Evolutionary conservation across 2,797 vertebrate species (phyloP), one percentile per base, ranked within the genome.

Genomic region (Corythornis leucogaster): DNA sequence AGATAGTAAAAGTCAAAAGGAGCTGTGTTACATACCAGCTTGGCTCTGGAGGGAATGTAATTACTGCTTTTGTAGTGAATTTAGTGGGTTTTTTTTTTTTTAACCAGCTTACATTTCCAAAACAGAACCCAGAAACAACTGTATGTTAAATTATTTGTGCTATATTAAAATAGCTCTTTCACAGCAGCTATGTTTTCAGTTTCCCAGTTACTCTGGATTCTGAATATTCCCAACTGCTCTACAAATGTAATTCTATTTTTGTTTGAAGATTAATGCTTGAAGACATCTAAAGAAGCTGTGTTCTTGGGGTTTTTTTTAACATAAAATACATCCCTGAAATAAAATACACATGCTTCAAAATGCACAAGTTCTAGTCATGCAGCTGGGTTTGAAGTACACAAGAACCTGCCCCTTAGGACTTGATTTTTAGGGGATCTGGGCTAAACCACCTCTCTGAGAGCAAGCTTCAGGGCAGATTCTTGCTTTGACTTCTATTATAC

Each of bases 1-100:
- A 89, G 94, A 95, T 74, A 95, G 87, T 92, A 93, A 89, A 95
- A 96, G 93, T 96, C 93, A 96, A 95, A 95, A 90, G 92, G 59
- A 95, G 66, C 87, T 90, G 75, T 95, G 87, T 94, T 94, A 94
- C 85, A 92, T 53, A 91, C 50, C 95, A 92, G 85, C 90, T 91
- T 91, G 89, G 89, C 66, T 95, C 69, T 62, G 21, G 42, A 78
- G 89, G 85, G 92, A 96, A 96, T 61, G 85, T 43, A 95, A 92
- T 95, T 92, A 83, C 53, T 77, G 82, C 79, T 87, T 92, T 94
- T 95, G 69, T 95, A 64, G 68, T 89, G 76, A 86, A 77, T 79
- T 93, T 70, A 95, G 91, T 80, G 35, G 35, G 50, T 18, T 2
- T 1, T 64, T 95, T 64, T 95, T 33, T 87, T 85, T 94, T 79